These are phyloP conservation scores for Cheilosia impressa DNA, from an alignment of 2,888 invertebrate species.

Conservation along the genomic window DNA sequence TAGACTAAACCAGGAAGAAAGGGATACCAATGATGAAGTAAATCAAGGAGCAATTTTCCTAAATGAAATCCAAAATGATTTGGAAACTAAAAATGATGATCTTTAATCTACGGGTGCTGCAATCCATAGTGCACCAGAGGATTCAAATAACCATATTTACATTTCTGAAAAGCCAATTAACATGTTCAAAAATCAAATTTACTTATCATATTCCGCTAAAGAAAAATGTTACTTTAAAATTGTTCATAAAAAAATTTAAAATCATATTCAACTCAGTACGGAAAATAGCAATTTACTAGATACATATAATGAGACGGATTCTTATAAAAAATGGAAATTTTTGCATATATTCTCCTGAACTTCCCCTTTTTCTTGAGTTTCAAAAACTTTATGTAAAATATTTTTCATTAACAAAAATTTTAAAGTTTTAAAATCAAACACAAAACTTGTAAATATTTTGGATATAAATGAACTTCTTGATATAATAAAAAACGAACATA, in stretches of 20 bases:
- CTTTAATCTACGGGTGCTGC: slow-evolving; percentile 6
- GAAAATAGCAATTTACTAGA: slow-evolving; percentile 8
- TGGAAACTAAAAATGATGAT: slow-evolving; percentile 1
- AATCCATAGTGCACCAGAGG: slow-evolving; percentile 9
- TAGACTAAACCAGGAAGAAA: slow-evolving; percentile 75
- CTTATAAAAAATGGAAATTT: slow-evolving; percentile 4
- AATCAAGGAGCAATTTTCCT: not conserved
- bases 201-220: not conserved
- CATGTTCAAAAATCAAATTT: slow-evolving; percentile 30
- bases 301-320: slow-evolving; percentile 20
- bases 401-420: slow-evolving; percentile 27
- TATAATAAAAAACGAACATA: slow-evolving; percentile 15
- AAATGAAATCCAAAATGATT: not conserved
- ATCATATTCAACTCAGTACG: slow-evolving; percentile 4
- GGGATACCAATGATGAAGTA: not conserved
- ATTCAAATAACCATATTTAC: not conserved
- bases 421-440: slow-evolving; percentile 17
- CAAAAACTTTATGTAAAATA: slow-evolving; percentile 24
- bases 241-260: slow-evolving; percentile 19
- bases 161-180: slow-evolving; percentile 28
- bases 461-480: slow-evolving; percentile 27
- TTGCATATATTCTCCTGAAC: slow-evolving; percentile 7
- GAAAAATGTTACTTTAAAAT: not conserved
- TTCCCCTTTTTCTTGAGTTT: slow-evolving; percentile 30
- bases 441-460: slow-evolving; percentile 6